A percentile compares a stretch with the other conserved stretches of the same genome.
Conservation (phyloP, 2,113 vertebrate species). For the Rhizomys pruinosus region DNA sequence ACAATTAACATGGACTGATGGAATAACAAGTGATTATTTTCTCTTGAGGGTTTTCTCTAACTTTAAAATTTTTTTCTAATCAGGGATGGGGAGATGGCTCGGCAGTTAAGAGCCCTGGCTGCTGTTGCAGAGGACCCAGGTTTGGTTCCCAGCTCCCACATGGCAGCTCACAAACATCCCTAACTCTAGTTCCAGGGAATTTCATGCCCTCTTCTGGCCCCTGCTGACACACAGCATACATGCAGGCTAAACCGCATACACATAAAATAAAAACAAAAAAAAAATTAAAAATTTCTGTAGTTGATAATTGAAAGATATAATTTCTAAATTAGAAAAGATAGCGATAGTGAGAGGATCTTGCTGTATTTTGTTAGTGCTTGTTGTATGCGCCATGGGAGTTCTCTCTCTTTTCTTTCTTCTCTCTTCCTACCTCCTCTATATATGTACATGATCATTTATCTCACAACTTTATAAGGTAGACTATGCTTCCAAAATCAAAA, state of each 20-base stretch:
- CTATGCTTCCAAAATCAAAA: neutral
- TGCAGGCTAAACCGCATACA: too few relatives aligned
- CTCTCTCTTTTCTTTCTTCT: too few relatives aligned
- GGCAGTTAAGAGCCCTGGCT: too few relatives aligned
- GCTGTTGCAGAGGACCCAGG: too few relatives aligned
- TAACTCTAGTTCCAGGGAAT: neutral
- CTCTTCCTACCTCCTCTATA: too few relatives aligned
- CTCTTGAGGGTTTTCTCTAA: neutral
- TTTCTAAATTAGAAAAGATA: slow-evolving; percentile 56
- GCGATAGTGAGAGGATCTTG: neutral
- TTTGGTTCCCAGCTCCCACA: too few relatives aligned
- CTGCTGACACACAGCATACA: too few relatives aligned
- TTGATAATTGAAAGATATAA: neutral
- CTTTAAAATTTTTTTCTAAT: slow-evolving; percentile 4
- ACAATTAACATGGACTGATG: neutral
- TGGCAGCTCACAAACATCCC: too few relatives aligned
- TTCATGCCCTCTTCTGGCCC: neutral
- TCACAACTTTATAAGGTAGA: neutral
- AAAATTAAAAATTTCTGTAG: too few relatives aligned
- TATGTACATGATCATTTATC: neutral
- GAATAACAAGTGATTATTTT: neutral
- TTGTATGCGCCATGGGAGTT: neutral
- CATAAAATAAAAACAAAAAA: too few relatives aligned
- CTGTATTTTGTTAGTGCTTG: neutral
- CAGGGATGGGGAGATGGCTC: neutral